Evolutionary conservation across 2,113 vertebrate genomes (phyloP).

Genomic region (Sapajus apella): DNA sequence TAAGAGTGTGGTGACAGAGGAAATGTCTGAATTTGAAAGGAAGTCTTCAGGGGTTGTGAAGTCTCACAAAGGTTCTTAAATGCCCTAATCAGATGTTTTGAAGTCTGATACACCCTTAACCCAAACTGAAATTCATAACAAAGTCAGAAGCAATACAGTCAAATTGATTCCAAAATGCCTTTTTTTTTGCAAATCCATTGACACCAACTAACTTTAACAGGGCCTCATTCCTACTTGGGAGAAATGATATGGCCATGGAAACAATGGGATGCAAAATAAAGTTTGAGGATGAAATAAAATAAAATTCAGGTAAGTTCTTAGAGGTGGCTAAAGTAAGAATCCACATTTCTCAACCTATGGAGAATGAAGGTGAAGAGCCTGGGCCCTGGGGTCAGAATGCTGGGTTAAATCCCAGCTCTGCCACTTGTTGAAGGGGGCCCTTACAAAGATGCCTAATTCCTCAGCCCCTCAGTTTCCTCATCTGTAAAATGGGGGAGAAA

Average conservation of each 20-base stretch:
- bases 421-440: neutral
- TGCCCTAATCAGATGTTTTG: slow-evolving; percentile 74
- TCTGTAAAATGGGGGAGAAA: neutral
- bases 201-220: slow-evolving; percentile 21
- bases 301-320: neutral
- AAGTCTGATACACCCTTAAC: slow-evolving; percentile 67
- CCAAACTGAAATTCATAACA: slow-evolving; percentile 66
- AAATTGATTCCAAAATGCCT: slow-evolving; percentile 16
- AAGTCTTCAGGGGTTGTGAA: slow-evolving; percentile 66
- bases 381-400: neutral
- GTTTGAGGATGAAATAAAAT: neutral
- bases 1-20: slow-evolving; percentile 38
- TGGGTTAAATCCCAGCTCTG: neutral
- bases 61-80: slow-evolving; percentile 67
- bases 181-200: slow-evolving; percentile 30
- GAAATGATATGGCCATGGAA: neutral
- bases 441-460: neutral
- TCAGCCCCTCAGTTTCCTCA: neutral
- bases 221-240: neutral
- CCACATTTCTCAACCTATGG: neutral
- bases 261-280: neutral
- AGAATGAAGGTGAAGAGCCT: neutral
- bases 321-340: neutral
- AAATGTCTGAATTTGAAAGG: slow-evolving; percentile 62
- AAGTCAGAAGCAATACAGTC: slow-evolving; percentile 70